phyloP scores from a whole-genome alignment of 2,113 vertebrate species.

The Phrynosoma blainvillii region DNA sequence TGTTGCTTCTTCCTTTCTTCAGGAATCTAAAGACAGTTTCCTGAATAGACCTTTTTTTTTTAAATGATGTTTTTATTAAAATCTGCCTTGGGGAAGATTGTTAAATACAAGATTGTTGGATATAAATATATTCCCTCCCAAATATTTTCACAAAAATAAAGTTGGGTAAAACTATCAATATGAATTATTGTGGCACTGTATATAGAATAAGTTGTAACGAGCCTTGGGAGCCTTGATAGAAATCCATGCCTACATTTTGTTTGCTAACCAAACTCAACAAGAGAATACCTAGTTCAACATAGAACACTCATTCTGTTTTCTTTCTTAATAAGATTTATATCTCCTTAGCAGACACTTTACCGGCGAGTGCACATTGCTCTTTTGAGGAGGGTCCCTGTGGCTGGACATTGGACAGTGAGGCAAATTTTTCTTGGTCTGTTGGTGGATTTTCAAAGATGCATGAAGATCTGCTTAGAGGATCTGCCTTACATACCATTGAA shows the following conservation, averaged over 20 bases:
- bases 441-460: constrained; percentile 67
- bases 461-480: constrained; percentile 68
- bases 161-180: neutral
- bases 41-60: neutral
- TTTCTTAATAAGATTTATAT: constrained; percentile 7
- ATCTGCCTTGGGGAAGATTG: neutral
- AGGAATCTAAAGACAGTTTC: neutral
- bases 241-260: neutral
- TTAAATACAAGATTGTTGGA: neutral
- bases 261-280: neutral
- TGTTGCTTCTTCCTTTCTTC: neutral
- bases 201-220: neutral
- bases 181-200: neutral
- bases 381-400: constrained; percentile 85
- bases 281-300: neutral
- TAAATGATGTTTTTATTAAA: neutral
- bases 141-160: neutral
- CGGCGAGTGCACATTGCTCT: constrained; percentile 83
- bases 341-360: constrained; percentile 72
- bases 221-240: too few species aligned
- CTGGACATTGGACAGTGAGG: constrained; percentile 79
- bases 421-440: constrained; percentile 76
- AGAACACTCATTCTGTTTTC: neutral
- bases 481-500: constrained; percentile 76
- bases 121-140: neutral